Evolutionary conservation across 2,113 vertebrate genomes (phyloP).

Genomic region (Ibidorhyncha struthersii): DNA sequence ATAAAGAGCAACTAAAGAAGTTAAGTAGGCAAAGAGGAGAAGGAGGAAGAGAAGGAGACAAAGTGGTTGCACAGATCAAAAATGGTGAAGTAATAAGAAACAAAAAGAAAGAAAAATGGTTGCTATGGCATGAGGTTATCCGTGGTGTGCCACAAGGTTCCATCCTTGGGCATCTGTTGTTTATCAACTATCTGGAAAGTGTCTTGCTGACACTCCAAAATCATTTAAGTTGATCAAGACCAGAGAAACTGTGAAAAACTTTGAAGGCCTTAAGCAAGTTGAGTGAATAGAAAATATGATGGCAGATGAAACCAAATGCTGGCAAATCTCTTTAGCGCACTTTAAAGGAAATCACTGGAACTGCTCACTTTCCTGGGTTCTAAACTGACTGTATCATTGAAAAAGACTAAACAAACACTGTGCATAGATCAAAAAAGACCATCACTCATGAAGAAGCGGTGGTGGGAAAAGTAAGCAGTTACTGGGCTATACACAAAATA

Average conservation of each 20-base stretch:
- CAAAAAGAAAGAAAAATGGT: neutral
- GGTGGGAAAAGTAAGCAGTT: neutral
- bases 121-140: slow-evolving; percentile 7
- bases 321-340: neutral
- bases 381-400: neutral
- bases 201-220: slow-evolving; percentile 1
- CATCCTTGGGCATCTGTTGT: neutral
- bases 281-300: slow-evolving; percentile 45
- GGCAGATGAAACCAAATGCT: slow-evolving; percentile 23
- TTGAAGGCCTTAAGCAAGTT: slow-evolving; percentile 40
- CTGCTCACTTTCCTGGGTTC: neutral
- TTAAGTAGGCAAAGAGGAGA: neutral
- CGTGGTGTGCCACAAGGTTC: neutral
- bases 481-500: neutral
- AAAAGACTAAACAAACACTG: neutral
- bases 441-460: neutral
- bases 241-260: slow-evolving; percentile 58
- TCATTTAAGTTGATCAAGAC: slow-evolving; percentile 32
- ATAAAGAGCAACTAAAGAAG: neutral
- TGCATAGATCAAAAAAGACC: neutral
- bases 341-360: slow-evolving; percentile 8
- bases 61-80: neutral
- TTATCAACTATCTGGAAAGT: slow-evolving; percentile 31
- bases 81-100: neutral
- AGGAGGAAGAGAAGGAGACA: neutral